Evolutionary conservation across 2,888 invertebrate species (phyloP).

Genomic region (Tyria jacobaeae): DNA sequence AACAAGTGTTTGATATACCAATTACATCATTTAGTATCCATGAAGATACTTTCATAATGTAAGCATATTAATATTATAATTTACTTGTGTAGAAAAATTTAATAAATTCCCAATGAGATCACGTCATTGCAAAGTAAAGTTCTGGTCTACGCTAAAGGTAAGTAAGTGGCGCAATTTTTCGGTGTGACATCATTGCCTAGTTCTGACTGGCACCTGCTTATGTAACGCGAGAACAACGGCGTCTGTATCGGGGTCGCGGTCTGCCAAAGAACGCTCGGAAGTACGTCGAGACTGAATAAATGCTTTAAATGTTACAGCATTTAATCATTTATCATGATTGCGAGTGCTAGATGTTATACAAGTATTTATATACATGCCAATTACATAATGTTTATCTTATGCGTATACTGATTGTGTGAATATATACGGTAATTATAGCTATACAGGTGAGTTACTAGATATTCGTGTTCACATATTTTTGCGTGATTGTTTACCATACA

Average conservation of each 20-base stretch:
- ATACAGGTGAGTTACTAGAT: too few species aligned
- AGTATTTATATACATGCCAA: slow-evolving; percentile 28
- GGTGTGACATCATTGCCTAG: slow-evolving; percentile 86
- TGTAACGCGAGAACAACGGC: slow-evolving; percentile 82
- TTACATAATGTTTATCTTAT: slow-evolving; percentile 23
- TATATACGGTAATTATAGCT: neutral
- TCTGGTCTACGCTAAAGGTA: slow-evolving; percentile 48
- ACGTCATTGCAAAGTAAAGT: slow-evolving; percentile 39
- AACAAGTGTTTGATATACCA: neutral
- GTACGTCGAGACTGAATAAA: slow-evolving; percentile 63
- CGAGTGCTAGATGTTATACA: slow-evolving; percentile 32
- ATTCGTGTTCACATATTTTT: neutral
- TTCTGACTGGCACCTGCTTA: slow-evolving; percentile 80
- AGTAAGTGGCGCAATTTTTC: slow-evolving; percentile 83
- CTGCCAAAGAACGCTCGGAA: slow-evolving; percentile 74
- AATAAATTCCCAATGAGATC: slow-evolving; percentile 40
- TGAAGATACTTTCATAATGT: slow-evolving; percentile 17
- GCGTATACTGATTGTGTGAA: neutral
- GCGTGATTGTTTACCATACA: neutral
- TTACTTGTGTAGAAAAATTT: slow-evolving; percentile 20
- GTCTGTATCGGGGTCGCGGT: slow-evolving; percentile 79
- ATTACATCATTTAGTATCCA: neutral
- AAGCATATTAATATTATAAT: slow-evolving; percentile 2
- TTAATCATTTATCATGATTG: slow-evolving; percentile 48
- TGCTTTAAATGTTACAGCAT: slow-evolving; percentile 57